phyloP scores from a whole-genome alignment of 2,113 vertebrate species.

The Paramisgurnus dabryanus region DNA sequence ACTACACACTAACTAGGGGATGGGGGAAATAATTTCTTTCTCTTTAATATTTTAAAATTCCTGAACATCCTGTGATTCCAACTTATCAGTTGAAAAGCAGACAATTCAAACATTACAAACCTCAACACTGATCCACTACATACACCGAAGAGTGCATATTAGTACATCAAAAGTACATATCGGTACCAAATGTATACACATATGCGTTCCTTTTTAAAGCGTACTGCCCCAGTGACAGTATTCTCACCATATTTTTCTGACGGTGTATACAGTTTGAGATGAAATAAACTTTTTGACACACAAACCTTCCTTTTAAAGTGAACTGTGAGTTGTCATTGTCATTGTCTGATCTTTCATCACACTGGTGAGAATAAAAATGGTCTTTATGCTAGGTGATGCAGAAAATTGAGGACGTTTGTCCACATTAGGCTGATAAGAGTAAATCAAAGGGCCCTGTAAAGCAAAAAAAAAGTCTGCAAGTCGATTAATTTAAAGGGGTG shows the following conservation, averaged over 20 bases:
- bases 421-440: slow-evolving; percentile 9
- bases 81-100: too few relatives aligned
- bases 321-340: neutral
- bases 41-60: neutral
- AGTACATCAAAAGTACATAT: too few relatives aligned
- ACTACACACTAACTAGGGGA: too few relatives aligned
- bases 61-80: neutral
- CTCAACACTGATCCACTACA: too few relatives aligned
- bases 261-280: neutral
- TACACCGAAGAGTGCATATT: too few relatives aligned
- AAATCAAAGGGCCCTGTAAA: neutral
- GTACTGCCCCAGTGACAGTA: too few relatives aligned
- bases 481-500: too few relatives aligned
- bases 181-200: too few relatives aligned
- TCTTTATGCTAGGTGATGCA: neutral
- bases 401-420: slow-evolving; percentile 8
- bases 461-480: neutral
- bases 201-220: too few relatives aligned
- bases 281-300: neutral
- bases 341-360: neutral
- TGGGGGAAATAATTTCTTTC: too few relatives aligned
- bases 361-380: neutral
- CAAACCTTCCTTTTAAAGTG: neutral
- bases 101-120: neutral
- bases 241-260: too few relatives aligned